phyloP scores from a whole-genome alignment of 2,797 vertebrate genomes.

The Eupleurogrammus muticus region DNA sequence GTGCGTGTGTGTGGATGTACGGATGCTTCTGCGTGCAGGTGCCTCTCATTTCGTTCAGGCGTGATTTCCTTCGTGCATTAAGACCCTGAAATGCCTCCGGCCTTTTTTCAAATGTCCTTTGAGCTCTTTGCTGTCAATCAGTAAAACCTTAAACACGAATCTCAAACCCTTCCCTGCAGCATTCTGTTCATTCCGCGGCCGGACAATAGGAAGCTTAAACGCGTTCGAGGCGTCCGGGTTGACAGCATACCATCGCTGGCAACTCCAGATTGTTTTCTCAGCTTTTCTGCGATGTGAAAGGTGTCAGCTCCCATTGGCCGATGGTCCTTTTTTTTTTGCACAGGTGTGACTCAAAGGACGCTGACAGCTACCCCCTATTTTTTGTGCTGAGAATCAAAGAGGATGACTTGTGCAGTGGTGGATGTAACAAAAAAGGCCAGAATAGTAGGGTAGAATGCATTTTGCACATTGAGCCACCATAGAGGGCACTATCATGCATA shows the following conservation, averaged over 20 bases:
- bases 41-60: slow-evolving; percentile 6
- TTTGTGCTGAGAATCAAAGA: slow-evolving; percentile 43
- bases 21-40: slow-evolving; percentile 2
- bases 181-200: not conserved
- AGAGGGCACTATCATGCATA: too few species aligned
- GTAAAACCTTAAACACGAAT: slow-evolving; percentile 14
- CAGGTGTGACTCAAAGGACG: slow-evolving; percentile 58
- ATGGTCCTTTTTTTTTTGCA: slow-evolving; percentile 24
- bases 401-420: too few species aligned
- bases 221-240: not conserved
- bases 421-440: too few species aligned
- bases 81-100: slow-evolving; percentile 32
- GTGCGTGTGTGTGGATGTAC: too few species aligned
- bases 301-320: slow-evolving; percentile 34
- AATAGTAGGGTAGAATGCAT: too few species aligned
- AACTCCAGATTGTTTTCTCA: not conserved
- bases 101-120: slow-evolving; percentile 65
- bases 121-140: slow-evolving; percentile 60
- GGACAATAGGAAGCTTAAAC: not conserved
- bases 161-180: not conserved
- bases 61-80: slow-evolving; percentile 39
- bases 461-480: too few species aligned
- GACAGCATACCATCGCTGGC: not conserved
- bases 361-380: slow-evolving; percentile 50
- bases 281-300: slow-evolving; percentile 21